phyloP scores from a whole-genome alignment of 2,888 invertebrate genomes.

The Melieria crassipennis region DNA sequence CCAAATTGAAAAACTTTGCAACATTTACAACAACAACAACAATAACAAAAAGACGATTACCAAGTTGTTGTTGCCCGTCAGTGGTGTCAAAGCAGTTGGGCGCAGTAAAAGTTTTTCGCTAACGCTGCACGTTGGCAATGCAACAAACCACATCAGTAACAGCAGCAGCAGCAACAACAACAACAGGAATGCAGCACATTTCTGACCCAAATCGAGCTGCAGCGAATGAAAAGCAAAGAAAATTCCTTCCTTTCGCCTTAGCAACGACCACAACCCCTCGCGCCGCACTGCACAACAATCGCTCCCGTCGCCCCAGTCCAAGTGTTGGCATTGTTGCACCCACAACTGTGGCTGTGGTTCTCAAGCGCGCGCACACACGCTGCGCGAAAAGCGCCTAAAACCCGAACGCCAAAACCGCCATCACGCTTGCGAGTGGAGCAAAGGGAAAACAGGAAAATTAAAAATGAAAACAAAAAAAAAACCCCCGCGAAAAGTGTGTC shows the following conservation, averaged over 20 bases:
- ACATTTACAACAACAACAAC: no score
- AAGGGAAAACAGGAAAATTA: neutral
- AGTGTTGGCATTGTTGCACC: neutral
- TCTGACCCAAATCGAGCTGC: neutral
- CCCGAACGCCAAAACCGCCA: neutral
- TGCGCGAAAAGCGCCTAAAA: neutral
- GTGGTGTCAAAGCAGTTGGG: no score
- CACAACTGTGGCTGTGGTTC: neutral
- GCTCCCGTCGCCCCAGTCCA: neutral
- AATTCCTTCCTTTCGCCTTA: neutral
- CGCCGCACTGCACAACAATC: neutral
- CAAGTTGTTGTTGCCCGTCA: no score
- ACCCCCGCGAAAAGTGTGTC: slow-evolving; percentile 21
- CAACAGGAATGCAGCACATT: neutral
- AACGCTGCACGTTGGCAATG: neutral
- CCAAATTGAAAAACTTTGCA: no score
- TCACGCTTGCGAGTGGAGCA: neutral
- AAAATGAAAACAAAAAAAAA: neutral
- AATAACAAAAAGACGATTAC: no score
- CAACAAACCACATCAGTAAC: neutral
- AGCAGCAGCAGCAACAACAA: slow-evolving; percentile 1
- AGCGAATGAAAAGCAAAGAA: neutral
- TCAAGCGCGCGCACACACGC: neutral
- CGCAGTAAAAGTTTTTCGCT: no score
- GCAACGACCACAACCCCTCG: neutral